Percentiles rank a stretch among this genome's conserved stretches.
These are phyloP conservation scores for Yponomeuta malinellus DNA, from an alignment of 2,888 invertebrate species.

Conservation along the genomic window DNA sequence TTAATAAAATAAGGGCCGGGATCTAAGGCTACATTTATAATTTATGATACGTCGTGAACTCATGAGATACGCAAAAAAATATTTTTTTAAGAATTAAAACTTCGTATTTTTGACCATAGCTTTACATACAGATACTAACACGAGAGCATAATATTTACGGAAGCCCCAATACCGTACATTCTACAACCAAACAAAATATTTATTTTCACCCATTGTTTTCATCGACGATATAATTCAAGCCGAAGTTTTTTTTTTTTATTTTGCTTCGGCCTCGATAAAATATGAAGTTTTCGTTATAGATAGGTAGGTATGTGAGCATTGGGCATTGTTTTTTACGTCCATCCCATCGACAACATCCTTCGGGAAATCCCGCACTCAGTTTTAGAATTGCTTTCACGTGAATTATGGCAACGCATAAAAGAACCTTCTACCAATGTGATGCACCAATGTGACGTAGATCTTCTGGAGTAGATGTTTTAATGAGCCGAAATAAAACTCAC, in stretches of 20 bases:
- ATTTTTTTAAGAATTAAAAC: no score
- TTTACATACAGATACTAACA: no score
- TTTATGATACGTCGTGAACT: no score
- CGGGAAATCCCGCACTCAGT: slow-evolving; percentile 16
- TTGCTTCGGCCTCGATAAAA: not conserved
- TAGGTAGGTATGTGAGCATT: not conserved
- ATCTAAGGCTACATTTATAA: no score
- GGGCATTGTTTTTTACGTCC: slow-evolving; percentile 8
- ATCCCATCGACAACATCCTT: slow-evolving; percentile 11
- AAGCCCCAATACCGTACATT: slow-evolving; percentile 19
- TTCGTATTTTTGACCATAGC: no score
- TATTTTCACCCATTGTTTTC: not conserved
- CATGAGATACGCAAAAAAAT: no score
- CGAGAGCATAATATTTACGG: not conserved
- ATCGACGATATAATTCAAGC: not conserved
- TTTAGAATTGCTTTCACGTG: slow-evolving; percentile 11
- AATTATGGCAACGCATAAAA: not conserved
- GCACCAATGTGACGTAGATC: not conserved
- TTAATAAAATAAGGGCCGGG: not conserved
- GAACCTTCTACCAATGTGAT: not conserved
- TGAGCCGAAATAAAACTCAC: no score
- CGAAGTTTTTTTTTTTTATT: not conserved
- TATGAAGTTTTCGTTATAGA: not conserved
- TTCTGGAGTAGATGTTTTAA: not conserved
- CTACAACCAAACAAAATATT: slow-evolving; percentile 9